Conservation (phyloP, 1,140 invertebrate species). For the Brachionus angularis region DNA sequence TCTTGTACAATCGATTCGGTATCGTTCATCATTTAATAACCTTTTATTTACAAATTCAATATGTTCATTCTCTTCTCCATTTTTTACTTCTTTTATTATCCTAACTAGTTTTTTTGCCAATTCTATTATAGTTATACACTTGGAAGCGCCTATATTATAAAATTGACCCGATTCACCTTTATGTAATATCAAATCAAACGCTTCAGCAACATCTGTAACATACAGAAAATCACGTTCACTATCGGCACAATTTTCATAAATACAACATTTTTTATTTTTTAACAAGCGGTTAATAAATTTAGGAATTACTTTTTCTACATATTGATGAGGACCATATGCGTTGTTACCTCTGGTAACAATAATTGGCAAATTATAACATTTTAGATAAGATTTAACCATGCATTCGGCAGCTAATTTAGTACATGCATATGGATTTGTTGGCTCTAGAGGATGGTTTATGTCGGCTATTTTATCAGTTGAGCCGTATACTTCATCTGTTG, state of each 20-base stretch:
- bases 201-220: constrained; percentile 52
- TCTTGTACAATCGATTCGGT: constrained; percentile 52
- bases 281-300: constrained; percentile 52
- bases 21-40: constrained; percentile 55
- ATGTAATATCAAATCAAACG: constrained; percentile 51
- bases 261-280: constrained; percentile 47
- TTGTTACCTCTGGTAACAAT: constrained; percentile 54
- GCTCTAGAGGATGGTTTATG: constrained; percentile 45
- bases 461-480: not conserved
- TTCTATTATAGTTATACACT: constrained; percentile 46
- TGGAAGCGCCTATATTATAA: constrained; percentile 54
- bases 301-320: constrained; percentile 51
- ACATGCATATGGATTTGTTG: constrained; percentile 56
- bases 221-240: constrained; percentile 50
- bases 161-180: constrained; percentile 50
- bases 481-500: constrained; percentile 53
- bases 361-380: constrained; percentile 49
- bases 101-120: constrained; percentile 45
- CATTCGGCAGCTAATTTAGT: constrained; percentile 50
- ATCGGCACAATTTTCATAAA: constrained; percentile 51
- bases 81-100: constrained; percentile 48
- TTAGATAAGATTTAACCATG: constrained; percentile 46
- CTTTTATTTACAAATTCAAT: constrained; percentile 49
- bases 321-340: constrained; percentile 56
- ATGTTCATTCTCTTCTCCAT: constrained; percentile 44